Conservation (phyloP, 2,113 vertebrate genomes). For the Ictalurus furcatus region DNA sequence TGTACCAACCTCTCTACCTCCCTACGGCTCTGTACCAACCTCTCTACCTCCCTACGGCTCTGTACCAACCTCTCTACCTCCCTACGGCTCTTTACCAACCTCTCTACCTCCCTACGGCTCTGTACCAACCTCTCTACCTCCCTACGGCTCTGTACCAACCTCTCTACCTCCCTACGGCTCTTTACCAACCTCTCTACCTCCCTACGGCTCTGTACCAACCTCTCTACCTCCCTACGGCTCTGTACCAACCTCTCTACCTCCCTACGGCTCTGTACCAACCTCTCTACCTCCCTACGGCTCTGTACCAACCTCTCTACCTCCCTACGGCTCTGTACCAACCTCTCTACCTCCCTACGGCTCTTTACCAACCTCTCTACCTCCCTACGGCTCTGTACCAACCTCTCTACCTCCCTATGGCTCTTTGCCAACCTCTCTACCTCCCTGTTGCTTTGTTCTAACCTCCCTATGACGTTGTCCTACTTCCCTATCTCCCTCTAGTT, state of each 20-base stretch:
- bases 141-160: neutral
- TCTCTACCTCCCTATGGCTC: neutral
- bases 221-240: neutral
- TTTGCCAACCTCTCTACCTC: neutral
- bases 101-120: no score
- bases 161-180: neutral
- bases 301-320: neutral
- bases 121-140: neutral
- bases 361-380: neutral
- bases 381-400: neutral
- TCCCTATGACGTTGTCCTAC: neutral
- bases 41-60: neutral
- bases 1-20: neutral
- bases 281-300: neutral
- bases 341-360: neutral
- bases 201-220: neutral
- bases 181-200: neutral
- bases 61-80: neutral
- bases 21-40: neutral
- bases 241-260: neutral
- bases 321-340: neutral
- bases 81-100: neutral
- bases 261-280: neutral
- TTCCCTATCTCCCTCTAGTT: no score
- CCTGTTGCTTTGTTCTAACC: neutral